Percentiles rank a stretch among this genome's conserved stretches.
Conservation (phyloP, 2,797 vertebrate species). For the Acrossocheilus fasciatus region DNA sequence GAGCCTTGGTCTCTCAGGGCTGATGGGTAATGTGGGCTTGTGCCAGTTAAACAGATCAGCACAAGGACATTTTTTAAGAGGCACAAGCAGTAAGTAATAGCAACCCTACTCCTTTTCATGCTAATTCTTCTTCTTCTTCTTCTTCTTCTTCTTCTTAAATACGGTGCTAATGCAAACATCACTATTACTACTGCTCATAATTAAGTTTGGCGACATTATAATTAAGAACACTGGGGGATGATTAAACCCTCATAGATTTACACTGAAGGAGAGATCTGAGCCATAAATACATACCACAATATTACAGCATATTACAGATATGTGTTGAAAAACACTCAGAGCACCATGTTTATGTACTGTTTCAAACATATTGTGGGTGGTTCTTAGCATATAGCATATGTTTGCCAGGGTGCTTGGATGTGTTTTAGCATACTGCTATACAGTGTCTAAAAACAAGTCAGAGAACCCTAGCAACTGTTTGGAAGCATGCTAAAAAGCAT, state of each 20-base stretch:
- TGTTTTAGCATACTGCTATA: not conserved
- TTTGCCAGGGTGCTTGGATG: not conserved
- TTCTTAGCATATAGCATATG: not conserved
- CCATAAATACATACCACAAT: not conserved
- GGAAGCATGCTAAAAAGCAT: not conserved
- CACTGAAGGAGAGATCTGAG: not conserved
- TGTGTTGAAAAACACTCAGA: not conserved
- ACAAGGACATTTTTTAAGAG: constrained; percentile 16
- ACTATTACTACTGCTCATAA: not conserved
- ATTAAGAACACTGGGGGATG: not conserved
- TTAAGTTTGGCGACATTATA: not conserved
- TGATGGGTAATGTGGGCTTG: constrained; percentile 53
- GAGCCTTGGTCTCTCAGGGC: constrained; percentile 46
- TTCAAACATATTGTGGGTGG: not conserved
- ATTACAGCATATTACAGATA: not conserved
- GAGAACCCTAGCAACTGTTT: not conserved
- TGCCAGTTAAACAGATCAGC: constrained; percentile 32
- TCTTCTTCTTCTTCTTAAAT: not conserved
- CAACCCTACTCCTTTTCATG: not conserved
- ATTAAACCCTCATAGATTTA: not conserved
- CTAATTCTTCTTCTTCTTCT: too few species aligned
- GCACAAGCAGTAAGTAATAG: constrained; percentile 12
- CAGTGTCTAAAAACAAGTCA: not conserved
- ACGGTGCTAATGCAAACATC: not conserved
- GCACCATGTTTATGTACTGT: not conserved